Base-by-base conservation (phyloP, 2,888 invertebrate genomes). In the Calameuta pallipes region DNA sequence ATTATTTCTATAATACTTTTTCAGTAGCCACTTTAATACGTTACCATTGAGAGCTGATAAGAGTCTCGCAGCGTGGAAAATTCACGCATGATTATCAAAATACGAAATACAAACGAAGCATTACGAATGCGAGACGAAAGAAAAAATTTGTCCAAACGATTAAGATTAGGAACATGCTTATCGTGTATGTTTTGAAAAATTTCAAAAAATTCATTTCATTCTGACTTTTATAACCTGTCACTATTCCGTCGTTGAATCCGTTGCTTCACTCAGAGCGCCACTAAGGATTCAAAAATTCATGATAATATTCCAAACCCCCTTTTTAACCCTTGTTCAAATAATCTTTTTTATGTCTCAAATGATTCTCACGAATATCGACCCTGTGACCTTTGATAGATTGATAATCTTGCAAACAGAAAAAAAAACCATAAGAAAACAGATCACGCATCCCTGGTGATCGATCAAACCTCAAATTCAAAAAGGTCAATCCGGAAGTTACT, bases 391-490 rank as follows among this genome's bases (percentile, higher is more conserved):
- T 56, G 41, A 56, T 56, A 56, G 41, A 56, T 56, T 56, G 41
- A 56, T 23, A 56, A 56, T 56, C 41, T 56, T 56, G 41, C 41
- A 56, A 56, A 56, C 41, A 56, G 71, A 80, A 83, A 83, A 84
- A 81, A 81, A 69, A 77, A 56, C 69, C n/a, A 56, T 56, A 56
- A 56, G 41, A 56, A 56, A 56, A 56, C 41, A 56, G 15, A 56
- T 56, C 41, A 56, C 4, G 41, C 41, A 23, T 41, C 41, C 41
- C 41, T 56, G 74, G 73, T 83, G 82, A 88, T 88, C 88, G 81
- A 88, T 88, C 87, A 88, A 84, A 81, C 81, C 73, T 80, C 70
- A 56, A 79, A 79, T 75, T 81, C 76, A 80, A 75, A 71, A 71
- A 71, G 31, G 71, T 71, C 80, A 82, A 79, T n/a, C 76, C 83